Evolutionary conservation across 2,888 invertebrate species (phyloP).

Genomic region (Cordylochernes scorpioides): DNA sequence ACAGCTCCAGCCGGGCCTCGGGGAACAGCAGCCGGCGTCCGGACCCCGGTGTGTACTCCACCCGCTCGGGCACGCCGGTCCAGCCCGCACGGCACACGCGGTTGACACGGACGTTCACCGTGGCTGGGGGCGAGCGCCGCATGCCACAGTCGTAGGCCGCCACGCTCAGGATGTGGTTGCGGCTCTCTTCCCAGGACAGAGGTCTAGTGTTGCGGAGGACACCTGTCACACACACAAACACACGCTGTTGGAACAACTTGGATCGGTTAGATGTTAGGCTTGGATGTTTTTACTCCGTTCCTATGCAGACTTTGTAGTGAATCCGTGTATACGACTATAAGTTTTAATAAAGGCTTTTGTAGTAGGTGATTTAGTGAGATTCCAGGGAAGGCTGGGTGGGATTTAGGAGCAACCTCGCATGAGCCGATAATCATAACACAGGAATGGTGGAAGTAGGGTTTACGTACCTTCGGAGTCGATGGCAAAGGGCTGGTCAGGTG

Average conservation of each 20-base stretch:
- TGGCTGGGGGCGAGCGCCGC: constrained; percentile 69
- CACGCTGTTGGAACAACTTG: too few relatives aligned
- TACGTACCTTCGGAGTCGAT: constrained; percentile 59
- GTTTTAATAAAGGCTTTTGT: too few relatives aligned
- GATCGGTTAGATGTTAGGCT: too few relatives aligned
- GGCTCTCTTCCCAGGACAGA: constrained; percentile 65
- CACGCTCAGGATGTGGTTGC: constrained; percentile 72
- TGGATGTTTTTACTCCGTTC: too few relatives aligned
- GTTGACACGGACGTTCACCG: constrained; percentile 83
- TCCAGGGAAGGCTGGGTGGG: too few relatives aligned
- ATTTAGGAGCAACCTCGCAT: too few relatives aligned
- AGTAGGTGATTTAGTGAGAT: too few relatives aligned
- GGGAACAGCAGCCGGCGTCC: constrained; percentile 54
- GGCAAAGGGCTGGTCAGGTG: constrained; percentile 61
- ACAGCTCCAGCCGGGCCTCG: constrained; percentile 37
- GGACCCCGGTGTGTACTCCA: constrained; percentile 59
- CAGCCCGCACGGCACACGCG: constrained; percentile 49
- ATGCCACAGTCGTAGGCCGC: constrained; percentile 94
- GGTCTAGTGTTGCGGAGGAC: constrained; percentile 80
- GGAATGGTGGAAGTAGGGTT: too few relatives aligned
- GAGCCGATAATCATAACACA: too few relatives aligned
- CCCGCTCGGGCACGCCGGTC: constrained; percentile 34
- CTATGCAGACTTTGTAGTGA: too few relatives aligned
- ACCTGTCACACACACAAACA: too few relatives aligned
- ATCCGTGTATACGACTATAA: too few relatives aligned